Evolutionary conservation across 2,113 vertebrate genomes (phyloP).

Genomic region (Illadopsis cleaveri): DNA sequence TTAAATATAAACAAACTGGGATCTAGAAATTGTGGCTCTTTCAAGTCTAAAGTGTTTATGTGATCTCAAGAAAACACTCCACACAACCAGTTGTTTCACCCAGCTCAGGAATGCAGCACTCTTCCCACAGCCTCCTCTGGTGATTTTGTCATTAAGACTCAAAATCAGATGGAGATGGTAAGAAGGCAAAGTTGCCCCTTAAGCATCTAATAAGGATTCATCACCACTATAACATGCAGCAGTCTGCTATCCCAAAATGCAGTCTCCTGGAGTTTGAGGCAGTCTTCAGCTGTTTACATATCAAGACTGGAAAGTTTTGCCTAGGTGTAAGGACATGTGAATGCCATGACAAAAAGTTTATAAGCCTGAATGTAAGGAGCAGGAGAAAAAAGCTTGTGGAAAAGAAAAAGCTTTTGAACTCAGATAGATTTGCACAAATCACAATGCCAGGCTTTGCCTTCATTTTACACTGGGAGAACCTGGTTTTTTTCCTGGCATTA

Average conservation of each 20-base stretch:
- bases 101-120: background rate
- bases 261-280: background rate
- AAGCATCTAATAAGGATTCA: background rate
- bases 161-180: background rate
- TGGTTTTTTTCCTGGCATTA: background rate
- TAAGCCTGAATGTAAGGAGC: background rate
- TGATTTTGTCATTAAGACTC: background rate
- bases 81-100: slow-evolving; percentile 25
- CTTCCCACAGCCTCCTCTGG: background rate
- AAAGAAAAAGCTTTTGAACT: background rate
- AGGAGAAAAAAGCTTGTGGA: background rate
- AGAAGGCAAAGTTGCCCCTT: background rate
- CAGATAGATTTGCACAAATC: background rate
- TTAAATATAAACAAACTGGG: slow-evolving; percentile 12
- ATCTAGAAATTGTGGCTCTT: slow-evolving; percentile 3
- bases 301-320: background rate
- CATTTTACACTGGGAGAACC: background rate
- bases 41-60: slow-evolving; percentile 4
- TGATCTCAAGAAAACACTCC: background rate
- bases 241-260: background rate
- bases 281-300: background rate
- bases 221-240: background rate
- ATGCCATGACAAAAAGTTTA: background rate
- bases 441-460: background rate
- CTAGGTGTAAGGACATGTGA: background rate